Evolutionary conservation across 2,797 vertebrate species (phyloP), one percentile per base, ranked within the genome.

Genomic region (Coreius guichenoti): DNA sequence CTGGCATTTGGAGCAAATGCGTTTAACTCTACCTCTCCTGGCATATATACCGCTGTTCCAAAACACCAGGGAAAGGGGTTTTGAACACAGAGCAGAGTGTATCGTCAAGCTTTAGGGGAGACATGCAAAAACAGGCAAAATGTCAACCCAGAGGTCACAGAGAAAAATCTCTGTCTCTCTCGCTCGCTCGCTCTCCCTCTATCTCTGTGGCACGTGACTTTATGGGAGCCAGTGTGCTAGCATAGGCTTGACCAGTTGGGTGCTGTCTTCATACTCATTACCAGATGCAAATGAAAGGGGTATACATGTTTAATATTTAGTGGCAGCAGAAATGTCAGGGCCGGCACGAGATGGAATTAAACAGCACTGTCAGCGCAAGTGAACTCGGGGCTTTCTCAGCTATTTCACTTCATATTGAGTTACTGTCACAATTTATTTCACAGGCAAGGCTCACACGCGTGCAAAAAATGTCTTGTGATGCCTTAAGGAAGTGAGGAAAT

Each of bases 221-320:
- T 47, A 49, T 89, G 63, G 33, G 67, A 82, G 56, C 31, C 70
- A 74, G 79, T 80, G 72, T 85, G 75, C 81, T 67, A 81, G 86
- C 87, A 86, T 91, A 89, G 88, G 90, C 92, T 94, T 94, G 93
- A 94, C 94, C 94, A 94, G 93, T 93, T 90, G 94, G 93, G 91
- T 86, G 90, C 92, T 88, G 93, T 93, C 93, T 93, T 91, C 89
- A 88, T 93, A 92, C 94, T 95, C 94, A 95, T 95, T 95, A 95
- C 93, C 91, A 86, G 90, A 96, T 95, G 94, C 93, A 96, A 94
- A 95, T 95, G 93, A 95, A 95, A 94, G 91, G 92, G 92, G 94
- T 94, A 93, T 95, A 94, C 94, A 94, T 95, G 94, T 94, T 95
- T 95, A 95, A 96, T 95, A 95, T 95, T 95, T 95, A 95, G 94